Evolutionary conservation across 2,888 invertebrate genomes (phyloP), one percentile per base, ranked within the genome.

Genomic region (Leptopilina drosophilae): DNA sequence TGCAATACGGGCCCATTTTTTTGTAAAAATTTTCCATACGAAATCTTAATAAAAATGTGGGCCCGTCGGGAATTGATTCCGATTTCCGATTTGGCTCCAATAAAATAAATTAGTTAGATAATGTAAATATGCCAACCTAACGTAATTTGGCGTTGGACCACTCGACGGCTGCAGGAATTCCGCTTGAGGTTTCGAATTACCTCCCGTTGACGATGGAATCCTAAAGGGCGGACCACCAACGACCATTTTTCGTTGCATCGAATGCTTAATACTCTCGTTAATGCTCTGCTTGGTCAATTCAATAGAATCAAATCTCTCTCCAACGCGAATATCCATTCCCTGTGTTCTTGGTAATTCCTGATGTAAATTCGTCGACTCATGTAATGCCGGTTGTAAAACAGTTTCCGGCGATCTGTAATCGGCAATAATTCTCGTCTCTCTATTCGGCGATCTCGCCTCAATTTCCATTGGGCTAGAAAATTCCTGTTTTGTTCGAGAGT

Each of bases 171-270:
- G 83, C 9, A 85, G 77, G 65, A 85, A 82, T 69, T 84, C 86
- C 1, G 81, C 81, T 82, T 92, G 92, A 7, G 91, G 90, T 80
- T 92, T 92, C 11, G 93, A 89, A 89, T 92, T 93, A 83, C 93
- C 92, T 88, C 94, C 92, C 82, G 93, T 93, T 84, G 94, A 93
- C 1, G 90, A 90, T 3, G 93, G 92, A 8, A 94, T 93, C 89
- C 94, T 93, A 84, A 94, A 94, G 62, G 94, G 94, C 8, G 94
- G 93, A 59, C 95, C 94, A 64, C 95, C 95, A 62, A 95, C 95
- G 3, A 95, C 94, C 83, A 94, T 94, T 90, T 94, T 94, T 80
- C 94, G 92, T 0, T 93, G 94, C 9, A 93, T 91, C 64, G 92
- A 90, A 79, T 92, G 92, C 77, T 92, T 92, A n/a, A 92, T 92